Conservation (phyloP, 1,140 invertebrate genomes). For the Scaptomyza graminum region DNA sequence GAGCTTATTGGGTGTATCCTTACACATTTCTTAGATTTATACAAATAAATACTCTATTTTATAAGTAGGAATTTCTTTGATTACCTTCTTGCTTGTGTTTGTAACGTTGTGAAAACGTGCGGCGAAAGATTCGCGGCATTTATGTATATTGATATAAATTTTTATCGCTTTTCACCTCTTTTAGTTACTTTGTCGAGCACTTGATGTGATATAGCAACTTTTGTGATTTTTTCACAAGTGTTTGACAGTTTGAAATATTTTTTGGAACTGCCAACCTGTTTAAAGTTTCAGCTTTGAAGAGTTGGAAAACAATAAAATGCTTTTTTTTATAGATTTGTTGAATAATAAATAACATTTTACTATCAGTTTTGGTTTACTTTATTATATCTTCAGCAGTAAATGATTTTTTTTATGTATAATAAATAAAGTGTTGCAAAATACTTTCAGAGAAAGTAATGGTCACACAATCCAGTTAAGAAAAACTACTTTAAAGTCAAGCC, state of each 20-base stretch:
- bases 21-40: slow-evolving; percentile 18
- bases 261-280: slow-evolving; percentile 6
- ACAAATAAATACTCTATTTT: neutral
- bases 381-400: no score
- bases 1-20: slow-evolving; percentile 25
- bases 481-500: neutral
- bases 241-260: no score
- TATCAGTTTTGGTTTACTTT: no score
- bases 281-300: neutral
- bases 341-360: no score
- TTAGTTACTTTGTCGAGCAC: neutral
- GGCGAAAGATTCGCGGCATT: slow-evolving; percentile 47
- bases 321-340: no score
- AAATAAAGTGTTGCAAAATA: neutral
- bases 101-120: slow-evolving; percentile 58
- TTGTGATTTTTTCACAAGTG: neutral
- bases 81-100: slow-evolving; percentile 50
- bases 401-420: neutral
- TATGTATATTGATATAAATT: neutral
- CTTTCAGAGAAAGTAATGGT: no score
- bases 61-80: neutral
- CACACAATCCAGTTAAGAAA: no score
- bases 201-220: neutral
- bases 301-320: no score
- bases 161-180: neutral